Evolutionary conservation across 2,797 vertebrate species (phyloP), one percentile per base, ranked within the genome.

Genomic region (Micromesistius poutassou): DNA sequence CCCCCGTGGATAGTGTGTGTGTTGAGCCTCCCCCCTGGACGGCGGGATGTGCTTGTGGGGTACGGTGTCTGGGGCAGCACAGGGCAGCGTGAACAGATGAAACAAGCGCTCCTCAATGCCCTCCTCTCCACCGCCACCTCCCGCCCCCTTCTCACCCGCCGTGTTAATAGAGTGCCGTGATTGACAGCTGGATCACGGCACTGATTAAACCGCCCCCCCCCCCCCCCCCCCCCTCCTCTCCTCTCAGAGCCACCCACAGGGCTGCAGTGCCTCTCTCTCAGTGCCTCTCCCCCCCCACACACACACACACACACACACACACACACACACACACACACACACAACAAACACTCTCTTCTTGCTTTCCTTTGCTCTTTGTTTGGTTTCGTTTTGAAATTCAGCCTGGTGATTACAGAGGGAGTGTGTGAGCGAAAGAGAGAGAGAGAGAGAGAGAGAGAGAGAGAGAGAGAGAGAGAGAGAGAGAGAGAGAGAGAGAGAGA

Each of bases 321-420:
- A 36, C 14, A 36, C 30, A 72, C 30, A 72, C 55, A 66, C 55
- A 66, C 55, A 66, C 19, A 66, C n/a, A n/a, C n/a, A n/a, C n/a
- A n/a, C n/a, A n/a, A 68, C 25, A 33, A 13, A 22, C 33, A 4
- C 19, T 33, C 33, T 22, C 33, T 22, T 31, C 30, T 35, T 31
- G 31, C 30, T 22, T 31, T 19, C 71, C 12, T 31, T 22, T 31
- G 19, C 71, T 72, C 30, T 72, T 72, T 72, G 73, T 91, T 92
- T 86, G 76, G 86, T 88, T 86, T 77, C 14, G 80, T 89, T 92
- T 89, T 87, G 82, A 89, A 87, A 89, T 89, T 84, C 87, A 81
- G 85, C 79, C 84, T 87, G 89, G 88, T 93, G 93, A 94, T 94
- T 93, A 91, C 92, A 88, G n/a, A n/a, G n/a, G n/a, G 42, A 46